Conservation (phyloP, 2,113 vertebrate genomes). For the Istiophorus platypterus region DNA sequence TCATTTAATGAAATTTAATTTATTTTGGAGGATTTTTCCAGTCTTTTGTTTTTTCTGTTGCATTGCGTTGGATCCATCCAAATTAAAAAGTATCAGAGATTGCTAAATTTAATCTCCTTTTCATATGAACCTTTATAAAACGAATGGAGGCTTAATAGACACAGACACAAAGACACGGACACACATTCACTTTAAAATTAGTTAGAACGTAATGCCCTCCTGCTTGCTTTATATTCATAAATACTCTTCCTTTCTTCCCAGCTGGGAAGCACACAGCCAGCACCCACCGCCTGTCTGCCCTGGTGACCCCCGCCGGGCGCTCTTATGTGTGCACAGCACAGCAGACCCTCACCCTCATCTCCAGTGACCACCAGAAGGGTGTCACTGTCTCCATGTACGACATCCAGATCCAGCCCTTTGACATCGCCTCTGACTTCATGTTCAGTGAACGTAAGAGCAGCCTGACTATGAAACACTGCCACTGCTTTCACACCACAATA, state of each 20-base stretch:
- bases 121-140: not conserved
- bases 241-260: constrained; percentile 58
- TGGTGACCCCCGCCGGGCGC: constrained; percentile 92
- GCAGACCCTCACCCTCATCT: constrained; percentile 92
- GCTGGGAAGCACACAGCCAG: constrained; percentile 94
- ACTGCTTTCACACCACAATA: not conserved
- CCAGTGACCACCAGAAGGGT: constrained; percentile 94
- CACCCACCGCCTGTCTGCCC: constrained; percentile 90
- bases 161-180: not conserved
- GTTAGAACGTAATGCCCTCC: not conserved
- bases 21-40: not conserved
- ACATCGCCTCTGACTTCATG: constrained; percentile 94
- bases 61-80: not conserved
- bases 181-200: not conserved
- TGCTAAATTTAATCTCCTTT: not conserved
- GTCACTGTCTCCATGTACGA: constrained; percentile 91
- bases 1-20: not conserved
- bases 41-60: not conserved
- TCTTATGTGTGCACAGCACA: constrained; percentile 92
- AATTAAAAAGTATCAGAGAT: not conserved
- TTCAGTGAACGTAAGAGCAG: constrained; percentile 93
- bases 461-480: not conserved
- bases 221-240: not conserved
- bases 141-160: not conserved
- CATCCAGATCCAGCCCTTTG: constrained; percentile 96